Conservation (phyloP, 2,888 invertebrate genomes). For the Zaprionus obscuricornis region DNA sequence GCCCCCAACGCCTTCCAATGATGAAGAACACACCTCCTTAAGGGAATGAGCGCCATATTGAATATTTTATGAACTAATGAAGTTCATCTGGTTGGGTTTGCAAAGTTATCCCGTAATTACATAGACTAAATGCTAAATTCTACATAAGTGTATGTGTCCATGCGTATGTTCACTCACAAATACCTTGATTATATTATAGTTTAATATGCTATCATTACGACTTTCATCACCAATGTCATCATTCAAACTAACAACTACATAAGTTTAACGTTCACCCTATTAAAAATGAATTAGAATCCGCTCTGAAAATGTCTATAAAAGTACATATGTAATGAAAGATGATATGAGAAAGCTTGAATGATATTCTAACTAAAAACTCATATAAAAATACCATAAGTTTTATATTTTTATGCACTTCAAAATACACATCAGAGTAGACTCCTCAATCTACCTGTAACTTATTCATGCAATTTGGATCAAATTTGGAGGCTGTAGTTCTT, state of each 20-base stretch:
- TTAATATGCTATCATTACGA: slow-evolving; percentile 75
- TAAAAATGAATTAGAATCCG: slow-evolving; percentile 63
- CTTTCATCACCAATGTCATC: slow-evolving; percentile 76
- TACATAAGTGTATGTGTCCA: slow-evolving; percentile 31
- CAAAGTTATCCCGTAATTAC: slow-evolving; percentile 52
- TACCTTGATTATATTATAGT: slow-evolving; percentile 60
- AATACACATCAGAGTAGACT: too few species aligned
- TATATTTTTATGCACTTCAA: too few species aligned
- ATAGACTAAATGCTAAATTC: slow-evolving; percentile 40
- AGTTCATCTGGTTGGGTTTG: slow-evolving; percentile 63
- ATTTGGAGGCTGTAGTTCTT: too few species aligned
- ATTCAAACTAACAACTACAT: slow-evolving; percentile 66
- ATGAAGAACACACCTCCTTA: slow-evolving; percentile 9
- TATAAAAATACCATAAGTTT: too few species aligned
- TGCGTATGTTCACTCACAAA: slow-evolving; percentile 38
- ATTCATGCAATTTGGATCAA: too few species aligned
- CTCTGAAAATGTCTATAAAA: background rate
- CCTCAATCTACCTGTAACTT: too few species aligned
- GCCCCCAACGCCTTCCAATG: too few species aligned
- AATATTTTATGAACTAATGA: slow-evolving; percentile 79
- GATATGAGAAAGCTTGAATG: too few species aligned
- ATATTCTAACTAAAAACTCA: too few species aligned
- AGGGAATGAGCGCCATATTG: slow-evolving; percentile 74
- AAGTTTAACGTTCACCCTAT: slow-evolving; percentile 50
- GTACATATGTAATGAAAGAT: too few species aligned